Evolutionary conservation across 1,140 invertebrate species (phyloP), one percentile per base, ranked within the genome.

Genomic region (Diabrotica undecimpunctata): DNA sequence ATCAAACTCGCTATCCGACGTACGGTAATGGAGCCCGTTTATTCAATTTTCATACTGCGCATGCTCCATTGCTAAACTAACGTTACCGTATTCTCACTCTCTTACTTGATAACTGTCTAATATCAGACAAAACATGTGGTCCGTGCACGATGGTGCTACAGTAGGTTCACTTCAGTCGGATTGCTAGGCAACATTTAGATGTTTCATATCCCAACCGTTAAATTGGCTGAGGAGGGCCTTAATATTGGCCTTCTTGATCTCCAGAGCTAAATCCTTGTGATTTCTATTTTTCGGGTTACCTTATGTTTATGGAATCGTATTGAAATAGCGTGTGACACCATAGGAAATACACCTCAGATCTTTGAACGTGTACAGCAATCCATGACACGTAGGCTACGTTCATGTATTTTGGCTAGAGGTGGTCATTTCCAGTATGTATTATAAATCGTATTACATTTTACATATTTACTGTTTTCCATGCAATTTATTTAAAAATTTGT

Each of bases 51-150:
- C n/a, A n/a, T n/a, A n/a, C n/a, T n/a, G n/a, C n/a, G n/a, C n/a
- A n/a, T n/a, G n/a, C n/a, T n/a, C n/a, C n/a, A n/a, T n/a, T n/a
- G n/a, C n/a, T n/a, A n/a, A n/a, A n/a, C n/a, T n/a, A n/a, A n/a
- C n/a, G n/a, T n/a, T n/a, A n/a, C n/a, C n/a, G n/a, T n/a, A n/a
- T n/a, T n/a, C n/a, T n/a, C n/a, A n/a, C n/a, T n/a, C n/a, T n/a
- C n/a, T n/a, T n/a, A n/a, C n/a, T n/a, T n/a, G n/a, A n/a, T n/a
- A n/a, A n/a, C n/a, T n/a, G n/a, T n/a, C n/a, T n/a, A n/a, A n/a
- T n/a, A n/a, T n/a, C n/a, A 46, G 39, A 46, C 39, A 46, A 46
- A 46, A 46, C 39, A 46, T 46, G 39, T 46, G 39, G 39, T 46
- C 11, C 39, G 11, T 8, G 39, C 39, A 2, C 39, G 39, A 46